A percentile compares a stretch with the other conserved stretches of the same genome.
Conservation (phyloP, 1,140 invertebrate genomes). For the Cecropterus lyciades region DNA sequence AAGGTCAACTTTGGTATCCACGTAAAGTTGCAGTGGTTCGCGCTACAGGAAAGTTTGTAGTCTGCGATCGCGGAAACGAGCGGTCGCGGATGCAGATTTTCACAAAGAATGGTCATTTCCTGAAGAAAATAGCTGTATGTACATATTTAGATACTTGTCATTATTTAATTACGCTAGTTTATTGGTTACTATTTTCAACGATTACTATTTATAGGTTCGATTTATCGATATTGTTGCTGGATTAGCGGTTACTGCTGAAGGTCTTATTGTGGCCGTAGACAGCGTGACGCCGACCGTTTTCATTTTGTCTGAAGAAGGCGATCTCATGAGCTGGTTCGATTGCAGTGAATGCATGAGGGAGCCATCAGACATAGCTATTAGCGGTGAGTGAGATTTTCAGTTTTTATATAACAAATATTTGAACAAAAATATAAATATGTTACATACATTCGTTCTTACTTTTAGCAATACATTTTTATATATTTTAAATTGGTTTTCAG, state of each 20-base stretch:
- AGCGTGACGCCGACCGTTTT: constrained; percentile 98
- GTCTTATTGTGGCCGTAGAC: constrained; percentile 98
- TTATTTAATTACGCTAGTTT: too few relatives aligned
- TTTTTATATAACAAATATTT: too few relatives aligned
- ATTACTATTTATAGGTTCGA: constrained; percentile 78
- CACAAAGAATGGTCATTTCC: constrained; percentile 93
- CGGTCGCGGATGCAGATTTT: constrained; percentile 98
- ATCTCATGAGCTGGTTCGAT: constrained; percentile 97
- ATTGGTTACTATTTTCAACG: too few relatives aligned
- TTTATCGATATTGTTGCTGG: constrained; percentile 99
- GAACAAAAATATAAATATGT: too few relatives aligned
- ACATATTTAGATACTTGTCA: not conserved
- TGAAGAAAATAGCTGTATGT: constrained; percentile 94
- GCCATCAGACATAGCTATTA: constrained; percentile 97
- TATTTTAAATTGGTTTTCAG: constrained; percentile 78
- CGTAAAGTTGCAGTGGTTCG: constrained; percentile 97
- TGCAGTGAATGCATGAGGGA: constrained; percentile 98
- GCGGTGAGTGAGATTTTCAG: too few relatives aligned
- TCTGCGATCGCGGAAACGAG: constrained; percentile 98
- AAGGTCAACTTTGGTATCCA: constrained; percentile 98
- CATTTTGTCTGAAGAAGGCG: constrained; percentile 95
- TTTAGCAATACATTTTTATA: too few relatives aligned
- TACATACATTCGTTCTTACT: too few relatives aligned
- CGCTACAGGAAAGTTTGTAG: constrained; percentile 95
- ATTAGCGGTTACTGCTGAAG: constrained; percentile 94